Evolutionary conservation across 2,888 invertebrate genomes (phyloP), one percentile per base, ranked within the genome.

Genomic region (Patella depressa): DNA sequence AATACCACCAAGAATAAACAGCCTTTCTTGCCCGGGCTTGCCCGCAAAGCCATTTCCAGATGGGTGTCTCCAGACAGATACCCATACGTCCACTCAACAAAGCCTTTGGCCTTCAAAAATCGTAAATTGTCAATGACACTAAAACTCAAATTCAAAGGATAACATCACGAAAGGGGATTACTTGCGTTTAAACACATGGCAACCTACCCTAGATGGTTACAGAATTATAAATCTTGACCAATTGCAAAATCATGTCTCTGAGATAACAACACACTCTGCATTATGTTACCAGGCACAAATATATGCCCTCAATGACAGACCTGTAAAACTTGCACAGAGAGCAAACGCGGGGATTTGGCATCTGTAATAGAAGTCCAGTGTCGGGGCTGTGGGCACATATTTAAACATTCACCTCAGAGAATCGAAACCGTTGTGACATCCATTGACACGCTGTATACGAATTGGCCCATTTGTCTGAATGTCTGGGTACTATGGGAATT

Each of bases 381-480:
- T 34, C 65, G 73, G 15, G 73, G 73, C 2, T 77, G 77, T 24
- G 17, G 59, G 12, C 29, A 77, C 15, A 24, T 73, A 24, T 74
- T 77, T 65, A 24, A 24, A 24, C 24, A 24, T 24, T 24, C 29
- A 29, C 29, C 29, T 29, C 3, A 29, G 29, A 29, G 29, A 29
- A 29, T 3, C 29, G 29, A 29, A 29, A 2, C 29, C 29, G 29
- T 29, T 29, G 3, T 72, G 81, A 80, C 45, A 79, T 83, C 11
- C 80, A 79, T 73, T 74, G 79, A 3, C n/a, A 80, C 29, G 79
- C 80, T 45, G 79, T 80, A n/a, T 79, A 78, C 34, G 81, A 79
- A 9, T 24, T 76, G 11, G 72, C 79, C 3, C 59, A 74, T 24
- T 59, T 83, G 9, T 78, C 76, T 72, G 81, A 83, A 75, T 53